Conservation (phyloP, 2,888 invertebrate genomes). For the Pristionchus exspectatus region DNA sequence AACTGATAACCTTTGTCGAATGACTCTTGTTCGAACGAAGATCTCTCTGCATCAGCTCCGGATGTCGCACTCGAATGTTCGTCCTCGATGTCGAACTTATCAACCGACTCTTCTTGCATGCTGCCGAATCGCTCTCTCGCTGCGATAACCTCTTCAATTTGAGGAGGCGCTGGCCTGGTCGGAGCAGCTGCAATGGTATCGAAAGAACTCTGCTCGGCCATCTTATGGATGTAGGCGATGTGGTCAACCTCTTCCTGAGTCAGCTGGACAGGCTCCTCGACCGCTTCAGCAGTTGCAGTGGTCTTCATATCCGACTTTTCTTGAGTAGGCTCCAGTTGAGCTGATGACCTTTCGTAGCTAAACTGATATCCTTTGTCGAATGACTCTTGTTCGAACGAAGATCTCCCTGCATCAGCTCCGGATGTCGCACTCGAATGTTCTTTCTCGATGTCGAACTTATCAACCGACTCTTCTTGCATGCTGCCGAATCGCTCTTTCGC, state of each 20-base stretch:
- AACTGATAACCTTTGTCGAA: constrained; percentile 11
- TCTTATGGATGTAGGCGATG: constrained; percentile 33
- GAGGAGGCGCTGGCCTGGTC: not conserved
- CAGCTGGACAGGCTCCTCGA: constrained; percentile 9
- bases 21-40: not conserved
- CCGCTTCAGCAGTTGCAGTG: not conserved
- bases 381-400: not conserved
- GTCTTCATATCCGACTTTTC: not conserved
- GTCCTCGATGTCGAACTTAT: not conserved
- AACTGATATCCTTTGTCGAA: constrained; percentile 7
- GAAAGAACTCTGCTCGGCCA: constrained; percentile 27
- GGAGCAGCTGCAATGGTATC: not conserved
- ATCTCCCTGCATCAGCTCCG: constrained; percentile 21
- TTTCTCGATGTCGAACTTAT: not conserved
- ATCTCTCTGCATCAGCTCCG: constrained; percentile 26
- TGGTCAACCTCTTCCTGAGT: constrained; percentile 38
- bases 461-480: not conserved
- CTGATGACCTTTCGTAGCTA: not conserved
- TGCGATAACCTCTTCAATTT: not conserved
- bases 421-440: constrained; percentile 3
- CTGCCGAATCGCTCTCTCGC: constrained; percentile 7
- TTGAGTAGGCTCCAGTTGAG: not conserved
- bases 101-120: not conserved
- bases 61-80: not conserved
- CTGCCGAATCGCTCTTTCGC: not conserved